Base-by-base conservation (phyloP, 2,113 vertebrate genomes). In the Montifringilla adamsi region DNA sequence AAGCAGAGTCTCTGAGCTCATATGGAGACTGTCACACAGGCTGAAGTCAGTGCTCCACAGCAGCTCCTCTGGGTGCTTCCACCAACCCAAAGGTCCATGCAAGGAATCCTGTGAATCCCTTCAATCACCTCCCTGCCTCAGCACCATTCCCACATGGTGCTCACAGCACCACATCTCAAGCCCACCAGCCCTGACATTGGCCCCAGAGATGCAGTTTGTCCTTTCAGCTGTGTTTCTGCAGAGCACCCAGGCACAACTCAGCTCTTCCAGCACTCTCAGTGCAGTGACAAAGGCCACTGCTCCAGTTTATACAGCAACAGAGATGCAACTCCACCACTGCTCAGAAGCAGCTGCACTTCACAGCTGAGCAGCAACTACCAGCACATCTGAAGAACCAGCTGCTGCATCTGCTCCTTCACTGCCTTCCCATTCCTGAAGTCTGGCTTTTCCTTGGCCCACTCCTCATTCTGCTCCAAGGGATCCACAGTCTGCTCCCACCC, bases 11-110 rank as follows among this genome's bases (percentile, higher is more conserved):
- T 14, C 46, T 74, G 73, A 89, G 86, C 37, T 76, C 60, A 13
- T 2, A 3, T 0, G 2, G 31, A 46, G n/a, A 20, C 3, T 0
- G 0, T 13, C 63, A 15, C 41, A 30, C 28, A 26, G 52, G 6
- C 50, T 9, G 3, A 23, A 22, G 39, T 18, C 66, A 47, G 26
- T 2, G 39, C n/a, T 47, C 60, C 33, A 20, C 28, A 21, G 64
- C 39, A 49, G 58, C 26, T 49, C 44, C 50, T 26, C 37, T n/a
- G 5, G 5, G 7, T 6, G 15, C 33, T 60, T 50, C 52, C 43
- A 33, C 15, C 60, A 56, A 33, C 12, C 46, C 52, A 27, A 41
- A 69, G 13, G 33, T 30, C 35, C 22, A 10, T n/a, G 39, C 56
- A 37, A 43, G 13, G 52, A 70, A 39, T 28, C 23, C n/a, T 17